phyloP scores from a whole-genome alignment of 2,888 invertebrate genomes.

The Microplitis manilae region DNA sequence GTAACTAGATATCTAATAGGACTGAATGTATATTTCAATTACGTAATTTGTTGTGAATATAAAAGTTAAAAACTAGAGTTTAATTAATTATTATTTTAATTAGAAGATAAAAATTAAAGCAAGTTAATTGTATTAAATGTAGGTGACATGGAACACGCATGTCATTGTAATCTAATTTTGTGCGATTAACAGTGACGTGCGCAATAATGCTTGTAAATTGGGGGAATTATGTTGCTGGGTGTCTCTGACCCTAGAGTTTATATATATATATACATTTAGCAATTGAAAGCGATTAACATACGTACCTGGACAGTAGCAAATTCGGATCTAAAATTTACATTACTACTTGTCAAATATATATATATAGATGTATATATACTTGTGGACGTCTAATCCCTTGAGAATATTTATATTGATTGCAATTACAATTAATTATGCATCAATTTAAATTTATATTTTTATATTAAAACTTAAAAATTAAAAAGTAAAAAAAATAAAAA shows the following conservation, averaged over 20 bases:
- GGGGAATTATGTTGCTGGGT: slow-evolving; percentile 66
- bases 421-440: no score
- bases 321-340: slow-evolving; percentile 63
- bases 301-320: slow-evolving; percentile 54
- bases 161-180: slow-evolving; percentile 61
- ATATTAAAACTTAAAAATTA: no score
- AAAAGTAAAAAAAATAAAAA: no score
- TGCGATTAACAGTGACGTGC: slow-evolving; percentile 66
- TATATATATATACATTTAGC: slow-evolving; percentile 18
- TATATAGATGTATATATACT: no score
- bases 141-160: slow-evolving; percentile 30
- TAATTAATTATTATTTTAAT: no score
- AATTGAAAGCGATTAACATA: slow-evolving; percentile 62
- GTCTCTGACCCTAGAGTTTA: slow-evolving; percentile 52
- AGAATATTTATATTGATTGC: no score
- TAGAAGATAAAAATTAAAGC: no score
- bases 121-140: neutral
- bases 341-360: neutral
- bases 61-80: no score
- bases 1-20: neutral
- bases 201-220: slow-evolving; percentile 69
- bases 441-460: no score
- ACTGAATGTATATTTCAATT: neutral
- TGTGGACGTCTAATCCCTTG: no score
- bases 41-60: neutral